Percentiles rank a stretch among this genome's conserved stretches.
phyloP scores from a whole-genome alignment of 1,140 invertebrate genomes.

The Drosophila ironensis region DNA sequence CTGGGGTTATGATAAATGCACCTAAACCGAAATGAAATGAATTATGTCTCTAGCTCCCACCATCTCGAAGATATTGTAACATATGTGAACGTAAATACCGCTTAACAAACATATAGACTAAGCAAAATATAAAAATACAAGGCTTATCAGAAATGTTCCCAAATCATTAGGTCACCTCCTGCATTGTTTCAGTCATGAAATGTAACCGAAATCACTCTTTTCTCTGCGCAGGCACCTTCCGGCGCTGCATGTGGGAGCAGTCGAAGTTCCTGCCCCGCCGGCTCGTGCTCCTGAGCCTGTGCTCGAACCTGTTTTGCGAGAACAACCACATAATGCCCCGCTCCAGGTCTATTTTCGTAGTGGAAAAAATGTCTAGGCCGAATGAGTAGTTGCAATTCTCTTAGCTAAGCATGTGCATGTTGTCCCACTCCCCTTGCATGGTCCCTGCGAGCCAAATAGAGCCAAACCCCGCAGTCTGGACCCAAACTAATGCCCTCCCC shows the following conservation, averaged over 20 bases:
- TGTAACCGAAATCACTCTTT: neutral
- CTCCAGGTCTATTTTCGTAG: conserved; percentile 82
- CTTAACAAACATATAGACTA: too few relatives aligned
- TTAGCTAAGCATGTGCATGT: conserved; percentile 37
- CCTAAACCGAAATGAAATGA: too few relatives aligned
- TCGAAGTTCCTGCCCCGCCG: conserved; percentile 77
- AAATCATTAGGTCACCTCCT: too few relatives aligned
- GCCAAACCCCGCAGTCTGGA: neutral
- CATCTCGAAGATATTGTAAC: too few relatives aligned
- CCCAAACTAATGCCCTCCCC: conserved; percentile 39
- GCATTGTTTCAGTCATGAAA: too few relatives aligned
- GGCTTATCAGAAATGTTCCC: too few relatives aligned
- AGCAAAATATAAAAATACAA: too few relatives aligned
- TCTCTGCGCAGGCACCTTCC: conserved; percentile 61
- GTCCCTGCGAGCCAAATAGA: neutral
- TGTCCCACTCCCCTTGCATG: neutral
- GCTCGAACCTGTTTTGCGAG: conserved; percentile 78
- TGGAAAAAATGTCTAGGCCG: conserved; percentile 81
- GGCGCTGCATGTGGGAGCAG: conserved; percentile 81
- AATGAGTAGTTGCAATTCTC: conserved; percentile 73
- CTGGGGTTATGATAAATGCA: too few relatives aligned
- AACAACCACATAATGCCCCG: conserved; percentile 77
- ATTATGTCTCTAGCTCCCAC: too few relatives aligned
- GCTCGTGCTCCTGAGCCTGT: conserved; percentile 70
- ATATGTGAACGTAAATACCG: too few relatives aligned